Evolutionary conservation across 1,140 invertebrate genomes (phyloP), one percentile per base, ranked within the genome.

Genomic region (Drosophila ironensis): DNA sequence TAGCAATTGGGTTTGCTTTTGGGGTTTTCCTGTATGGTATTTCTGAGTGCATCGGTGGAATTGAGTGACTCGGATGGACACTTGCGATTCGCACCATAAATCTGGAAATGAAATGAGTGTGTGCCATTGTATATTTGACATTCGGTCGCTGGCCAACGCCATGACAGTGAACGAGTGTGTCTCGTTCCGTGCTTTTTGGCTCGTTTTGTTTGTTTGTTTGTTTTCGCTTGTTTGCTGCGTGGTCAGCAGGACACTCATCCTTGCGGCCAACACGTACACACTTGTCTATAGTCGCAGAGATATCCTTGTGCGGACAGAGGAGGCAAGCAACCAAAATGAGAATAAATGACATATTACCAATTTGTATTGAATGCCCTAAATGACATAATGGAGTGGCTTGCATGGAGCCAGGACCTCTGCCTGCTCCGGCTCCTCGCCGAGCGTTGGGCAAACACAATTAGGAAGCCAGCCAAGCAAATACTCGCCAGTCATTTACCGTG

Each of bases 311-410:
- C n/a, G 56, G 50, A 17, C 27, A 37, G 40, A 57, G 41, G 27
- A 42, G 17, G 38, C 25, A 59, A 40, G 52, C 27, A 40, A 57
- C 72, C 40, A 48, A 71, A 68, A 66, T 51, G 66, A 50, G 76
- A 75, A 86, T 86, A 86, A 86, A 86, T 86, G 74, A 86, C 71
- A 86, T 86, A 86, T 86, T 87, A 86, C 59, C 80, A 86, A 86
- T 86, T 86, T 86, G 70, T 86, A 80, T 80, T 80, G 70, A 86
- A 86, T 86, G 70, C 80, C 70, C 37, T 61, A 50, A 67, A 86
- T 71, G 74, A 67, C 66, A 84, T 86, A 80, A 84, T 84, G 74
- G 69, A 77, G 66, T 77, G 69, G 42, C 72, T 53, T 56, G 75
- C 64, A 33, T 37, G 72, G 24, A 20, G 8, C 30, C 48, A 37